Conservation (phyloP, 1,140 invertebrate genomes). For the Cherax destructor region DNA sequence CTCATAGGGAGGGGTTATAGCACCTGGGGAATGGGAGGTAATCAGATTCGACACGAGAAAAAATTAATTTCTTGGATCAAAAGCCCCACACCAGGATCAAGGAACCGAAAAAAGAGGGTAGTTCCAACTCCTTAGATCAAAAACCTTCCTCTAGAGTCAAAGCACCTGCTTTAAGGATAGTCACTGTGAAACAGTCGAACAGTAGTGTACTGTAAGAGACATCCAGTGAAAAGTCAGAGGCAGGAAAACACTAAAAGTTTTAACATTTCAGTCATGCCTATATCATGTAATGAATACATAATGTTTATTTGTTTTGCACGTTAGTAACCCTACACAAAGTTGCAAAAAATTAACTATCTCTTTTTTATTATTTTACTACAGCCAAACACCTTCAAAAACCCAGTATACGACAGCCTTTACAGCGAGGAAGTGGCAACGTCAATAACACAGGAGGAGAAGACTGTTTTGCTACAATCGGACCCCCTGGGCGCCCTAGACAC, state of each 20-base stretch:
- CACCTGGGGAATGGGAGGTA: no score
- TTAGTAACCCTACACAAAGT: background rate
- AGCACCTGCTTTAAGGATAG: no score
- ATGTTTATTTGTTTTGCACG: background rate
- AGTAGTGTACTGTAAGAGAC: no score
- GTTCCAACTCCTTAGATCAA: no score
- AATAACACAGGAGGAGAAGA: conserved; percentile 78
- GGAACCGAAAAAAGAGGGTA: no score
- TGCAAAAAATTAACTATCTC: conserved; percentile 45
- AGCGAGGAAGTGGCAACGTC: conserved; percentile 75
- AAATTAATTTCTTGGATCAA: no score
- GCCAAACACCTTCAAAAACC: conserved; percentile 87
- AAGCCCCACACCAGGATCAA: no score
- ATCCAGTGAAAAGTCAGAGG: no score
- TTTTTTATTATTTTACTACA: conserved; percentile 71
- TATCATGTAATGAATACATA: background rate
- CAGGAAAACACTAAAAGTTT: background rate
- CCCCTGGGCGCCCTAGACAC: conserved; percentile 68
- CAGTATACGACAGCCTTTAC: conserved; percentile 89
- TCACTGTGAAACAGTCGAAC: no score
- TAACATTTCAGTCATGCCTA: background rate
- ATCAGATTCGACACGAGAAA: no score
- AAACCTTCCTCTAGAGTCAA: no score
- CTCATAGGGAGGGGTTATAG: no score
- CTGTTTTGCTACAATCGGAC: conserved; percentile 69